Percentiles rank a stretch among this genome's conserved stretches.
Evolutionary conservation across 1,140 invertebrate genomes (phyloP).

Genomic region (Drosophila ohnishii): DNA sequence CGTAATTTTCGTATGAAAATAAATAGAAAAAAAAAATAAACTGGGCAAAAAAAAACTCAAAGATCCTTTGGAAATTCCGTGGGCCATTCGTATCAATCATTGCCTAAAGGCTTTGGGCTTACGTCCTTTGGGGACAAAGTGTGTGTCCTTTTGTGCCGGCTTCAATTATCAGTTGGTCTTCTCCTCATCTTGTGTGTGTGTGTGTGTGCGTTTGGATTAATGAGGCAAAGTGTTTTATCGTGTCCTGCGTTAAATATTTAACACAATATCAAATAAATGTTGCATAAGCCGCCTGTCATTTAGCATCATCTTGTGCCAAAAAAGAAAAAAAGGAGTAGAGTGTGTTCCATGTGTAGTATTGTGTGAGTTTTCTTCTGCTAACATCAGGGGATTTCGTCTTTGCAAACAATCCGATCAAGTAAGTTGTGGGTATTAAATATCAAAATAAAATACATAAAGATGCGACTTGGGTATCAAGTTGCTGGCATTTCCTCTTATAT

Average conservation of each 20-base stretch:
- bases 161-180: conserved; percentile 60
- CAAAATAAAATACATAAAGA: conserved; percentile 5
- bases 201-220: conserved; percentile 53
- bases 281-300: conserved; percentile 67
- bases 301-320: conserved; percentile 56
- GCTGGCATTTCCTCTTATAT: neutral
- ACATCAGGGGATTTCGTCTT: conserved; percentile 6
- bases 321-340: conserved; percentile 12
- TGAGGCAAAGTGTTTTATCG: conserved; percentile 80
- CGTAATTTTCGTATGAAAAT: conserved; percentile 31
- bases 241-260: conserved; percentile 79
- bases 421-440: conserved; percentile 22
- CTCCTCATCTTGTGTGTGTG: neutral
- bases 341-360: neutral
- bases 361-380: conserved; percentile 10
- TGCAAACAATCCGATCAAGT: conserved; percentile 30
- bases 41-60: neutral
- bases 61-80: conserved; percentile 18
- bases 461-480: conserved; percentile 1
- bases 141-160: conserved; percentile 38
- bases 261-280: conserved; percentile 78
- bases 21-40: conserved; percentile 13
- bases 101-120: conserved; percentile 32
- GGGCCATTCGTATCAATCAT: conserved; percentile 41
- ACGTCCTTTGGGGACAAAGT: conserved; percentile 5